phyloP scores from a whole-genome alignment of 2,113 vertebrate species.

The Ceuthmochares aereus region DNA sequence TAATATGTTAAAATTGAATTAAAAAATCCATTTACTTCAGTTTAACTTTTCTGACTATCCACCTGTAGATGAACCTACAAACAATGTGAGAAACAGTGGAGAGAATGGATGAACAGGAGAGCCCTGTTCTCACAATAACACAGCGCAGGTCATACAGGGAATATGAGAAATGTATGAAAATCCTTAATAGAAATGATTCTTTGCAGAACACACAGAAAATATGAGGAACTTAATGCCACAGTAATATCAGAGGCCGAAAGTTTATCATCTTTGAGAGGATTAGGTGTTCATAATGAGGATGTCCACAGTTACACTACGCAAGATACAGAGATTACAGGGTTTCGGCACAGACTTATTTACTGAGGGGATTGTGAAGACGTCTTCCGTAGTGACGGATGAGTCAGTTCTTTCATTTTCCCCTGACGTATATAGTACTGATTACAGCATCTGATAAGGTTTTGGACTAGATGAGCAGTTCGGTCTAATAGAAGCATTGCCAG shows the following conservation, averaged over 20 bases:
- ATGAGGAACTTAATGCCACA: background rate
- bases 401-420: conserved; percentile 13
- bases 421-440: background rate
- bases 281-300: conserved; percentile 22
- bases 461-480: background rate
- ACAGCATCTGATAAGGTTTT: background rate
- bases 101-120: background rate
- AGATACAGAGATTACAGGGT: conserved; percentile 29
- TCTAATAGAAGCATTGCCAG: background rate
- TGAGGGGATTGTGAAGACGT: conserved; percentile 25
- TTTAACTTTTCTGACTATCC: background rate
- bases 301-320: background rate
- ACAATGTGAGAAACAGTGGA: background rate
- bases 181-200: conserved; percentile 9
- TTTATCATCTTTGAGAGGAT: conserved; percentile 39
- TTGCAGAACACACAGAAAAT: background rate
- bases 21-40: background rate
- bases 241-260: conserved; percentile 1
- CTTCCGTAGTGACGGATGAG: background rate
- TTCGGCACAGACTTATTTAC: background rate
- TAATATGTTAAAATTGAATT: conserved; percentile 31
- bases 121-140: background rate
- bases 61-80: background rate
- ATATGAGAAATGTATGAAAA: background rate
- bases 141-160: background rate